Percentiles rank a stretch among this genome's conserved stretches.
These are phyloP conservation scores for Nesidiocoris tenuis DNA, from an alignment of 2,888 invertebrate genomes.

Conservation along the genomic window DNA sequence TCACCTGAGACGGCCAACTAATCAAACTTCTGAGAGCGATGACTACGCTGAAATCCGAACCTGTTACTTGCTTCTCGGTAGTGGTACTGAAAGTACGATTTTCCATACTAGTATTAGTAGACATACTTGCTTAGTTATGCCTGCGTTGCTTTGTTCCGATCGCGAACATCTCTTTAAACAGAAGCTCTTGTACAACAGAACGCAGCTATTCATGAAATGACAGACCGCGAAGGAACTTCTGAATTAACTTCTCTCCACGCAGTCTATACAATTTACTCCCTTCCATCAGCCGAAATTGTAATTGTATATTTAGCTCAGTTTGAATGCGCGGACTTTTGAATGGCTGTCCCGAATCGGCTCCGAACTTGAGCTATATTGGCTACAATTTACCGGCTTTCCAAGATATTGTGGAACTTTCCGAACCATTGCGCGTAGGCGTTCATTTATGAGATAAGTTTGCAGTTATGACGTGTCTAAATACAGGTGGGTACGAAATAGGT, in stretches of 20 bases:
- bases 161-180: background rate
- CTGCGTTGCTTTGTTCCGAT: constrained; percentile 14
- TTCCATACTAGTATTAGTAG: background rate
- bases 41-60: constrained; percentile 11
- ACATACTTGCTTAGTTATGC: background rate
- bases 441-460: too few species aligned
- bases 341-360: too few species aligned
- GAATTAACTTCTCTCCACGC: background rate
- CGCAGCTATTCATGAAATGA: constrained; percentile 5
- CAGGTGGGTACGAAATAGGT: too few species aligned
- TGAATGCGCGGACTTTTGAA: too few species aligned
- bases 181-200: background rate
- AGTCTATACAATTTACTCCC: too few species aligned
- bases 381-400: too few species aligned
- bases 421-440: too few species aligned
- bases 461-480: too few species aligned
- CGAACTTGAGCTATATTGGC: too few species aligned
- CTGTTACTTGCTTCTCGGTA: background rate
- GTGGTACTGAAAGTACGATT: constrained; percentile 2
- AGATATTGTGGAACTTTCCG: too few species aligned
- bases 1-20: constrained; percentile 9
- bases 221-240: background rate
- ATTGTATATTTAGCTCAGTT: too few species aligned
- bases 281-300: too few species aligned
- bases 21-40: constrained; percentile 22